phyloP scores from a whole-genome alignment of 2,797 vertebrate genomes.

The Lutjanus campechanus region DNA sequence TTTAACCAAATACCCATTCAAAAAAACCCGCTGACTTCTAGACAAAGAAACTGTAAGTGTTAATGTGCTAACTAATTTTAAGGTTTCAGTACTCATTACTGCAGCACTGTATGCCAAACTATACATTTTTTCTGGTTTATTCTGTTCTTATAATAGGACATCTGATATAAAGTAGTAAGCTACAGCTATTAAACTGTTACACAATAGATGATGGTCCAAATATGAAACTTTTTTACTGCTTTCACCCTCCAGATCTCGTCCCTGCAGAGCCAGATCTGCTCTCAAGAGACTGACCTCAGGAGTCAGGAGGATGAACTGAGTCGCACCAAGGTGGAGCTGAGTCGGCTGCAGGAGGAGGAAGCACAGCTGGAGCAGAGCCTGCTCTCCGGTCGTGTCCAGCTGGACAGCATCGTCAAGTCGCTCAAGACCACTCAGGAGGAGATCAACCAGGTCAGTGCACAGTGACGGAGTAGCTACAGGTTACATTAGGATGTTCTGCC shows the following conservation, averaged over 20 bases:
- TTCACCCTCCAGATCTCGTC: slow-evolving; percentile 90
- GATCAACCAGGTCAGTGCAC: slow-evolving; percentile 91
- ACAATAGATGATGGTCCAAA: not conserved
- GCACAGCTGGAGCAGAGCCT: slow-evolving; percentile 93
- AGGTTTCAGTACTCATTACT: too few relatives aligned
- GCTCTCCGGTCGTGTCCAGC: slow-evolving; percentile 90
- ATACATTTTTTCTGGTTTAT: not conserved
- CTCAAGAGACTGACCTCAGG: slow-evolving; percentile 92
- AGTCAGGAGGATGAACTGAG: slow-evolving; percentile 93
- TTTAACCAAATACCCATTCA: too few relatives aligned
- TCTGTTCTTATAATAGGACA: not conserved
- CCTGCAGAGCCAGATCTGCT: slow-evolving; percentile 92
- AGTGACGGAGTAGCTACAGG: not conserved
- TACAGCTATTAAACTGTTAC: not conserved
- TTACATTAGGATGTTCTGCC: slow-evolving; percentile 16
- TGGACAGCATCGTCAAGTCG: slow-evolving; percentile 95
- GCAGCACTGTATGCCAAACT: not conserved
- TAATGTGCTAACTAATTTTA: too few relatives aligned
- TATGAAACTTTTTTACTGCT: not conserved
- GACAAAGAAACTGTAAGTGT: too few relatives aligned
- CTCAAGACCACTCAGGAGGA: slow-evolving; percentile 95
- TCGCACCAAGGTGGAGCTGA: slow-evolving; percentile 90
- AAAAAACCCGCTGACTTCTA: too few relatives aligned
- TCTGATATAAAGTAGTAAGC: not conserved
- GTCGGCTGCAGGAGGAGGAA: slow-evolving; percentile 94